Conservation (phyloP, 2,797 vertebrate genomes). For the Mallotus villosus region DNA sequence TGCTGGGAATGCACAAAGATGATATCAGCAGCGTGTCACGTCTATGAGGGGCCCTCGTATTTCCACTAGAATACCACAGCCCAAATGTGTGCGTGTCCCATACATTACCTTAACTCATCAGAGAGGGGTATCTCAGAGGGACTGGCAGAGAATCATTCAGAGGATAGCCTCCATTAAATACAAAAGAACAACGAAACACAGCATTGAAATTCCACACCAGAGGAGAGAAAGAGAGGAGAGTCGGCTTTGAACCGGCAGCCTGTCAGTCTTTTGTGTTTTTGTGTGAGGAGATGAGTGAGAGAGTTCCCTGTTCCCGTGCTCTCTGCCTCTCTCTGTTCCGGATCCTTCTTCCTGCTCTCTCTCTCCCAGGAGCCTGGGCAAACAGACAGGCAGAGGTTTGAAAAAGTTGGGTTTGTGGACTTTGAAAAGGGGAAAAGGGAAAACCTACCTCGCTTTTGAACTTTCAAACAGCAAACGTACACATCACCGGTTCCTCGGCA, state of each 20-base stretch:
- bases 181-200: constrained; percentile 42
- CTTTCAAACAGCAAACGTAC: constrained; percentile 63
- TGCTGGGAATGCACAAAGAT: neutral
- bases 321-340: constrained; percentile 29
- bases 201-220: constrained; percentile 75
- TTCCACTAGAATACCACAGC: constrained; percentile 32
- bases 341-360: constrained; percentile 40
- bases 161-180: constrained; percentile 50
- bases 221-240: constrained; percentile 58
- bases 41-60: constrained; percentile 13
- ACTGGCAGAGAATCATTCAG: constrained; percentile 54
- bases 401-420: constrained; percentile 74
- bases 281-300: constrained; percentile 59
- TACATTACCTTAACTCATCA: constrained; percentile 62
- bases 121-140: constrained; percentile 30
- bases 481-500: constrained; percentile 47
- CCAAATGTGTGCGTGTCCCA: constrained; percentile 38
- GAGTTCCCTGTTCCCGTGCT: constrained; percentile 59
- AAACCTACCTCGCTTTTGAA: constrained; percentile 64
- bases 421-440: constrained; percentile 64
- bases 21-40: neutral
- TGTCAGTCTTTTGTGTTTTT: constrained; percentile 71
- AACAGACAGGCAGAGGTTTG: constrained; percentile 65
- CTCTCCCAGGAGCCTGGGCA: constrained; percentile 68
- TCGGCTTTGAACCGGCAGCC: constrained; percentile 71